Evolutionary conservation across 2,888 invertebrate genomes (phyloP), one percentile per base, ranked within the genome.

Genomic region (Dendrolimus houi): DNA sequence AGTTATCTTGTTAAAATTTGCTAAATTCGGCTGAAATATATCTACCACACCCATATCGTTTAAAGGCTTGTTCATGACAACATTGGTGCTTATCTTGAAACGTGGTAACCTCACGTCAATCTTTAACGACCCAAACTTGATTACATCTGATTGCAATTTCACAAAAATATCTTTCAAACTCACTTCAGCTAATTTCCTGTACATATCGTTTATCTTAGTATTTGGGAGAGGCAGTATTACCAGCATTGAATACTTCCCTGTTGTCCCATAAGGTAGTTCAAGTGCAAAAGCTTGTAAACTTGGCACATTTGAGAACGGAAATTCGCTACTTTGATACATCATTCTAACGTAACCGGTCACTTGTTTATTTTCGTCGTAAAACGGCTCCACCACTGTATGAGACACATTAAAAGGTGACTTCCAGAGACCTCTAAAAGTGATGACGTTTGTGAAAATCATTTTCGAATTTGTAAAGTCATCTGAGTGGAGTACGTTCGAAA

Each of bases 401-500:
- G 91, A 76, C 56, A 67, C 72, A 67, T 95, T 93, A 68, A 95
- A 95, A 0, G 94, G 94, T 0, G 80, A 81, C 58, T 89, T 81
- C 95, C 95, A 96, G 10, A 92, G 82, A 8, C 95, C 95, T 81
- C 94, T 94, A 75, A 95, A 95, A 60, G 92, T 94, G 55, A 95
- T 90, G 0, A 94, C 93, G 58, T 95, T 94, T 0, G 94, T 91
- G 66, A 95, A 76, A 59, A 95, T 91, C 83, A 95, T 91, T 66
- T 92, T 85, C 0, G 94, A 92, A 63, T 93, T 85, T 3, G 65
- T 70, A 56, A 93, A 84, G 70, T 93, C 93, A 52, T 86, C 92
- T 63, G 89, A 86, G 2, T 75, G 77, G 2, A 91, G 68, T 7
- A 87, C 89, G 62, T 87, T 85, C 0, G 85, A 81, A 1, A 91